Percentiles rank a stretch among this genome's conserved stretches.
Conservation (phyloP, 2,113 vertebrate genomes). For the Microtus montanus region DNA sequence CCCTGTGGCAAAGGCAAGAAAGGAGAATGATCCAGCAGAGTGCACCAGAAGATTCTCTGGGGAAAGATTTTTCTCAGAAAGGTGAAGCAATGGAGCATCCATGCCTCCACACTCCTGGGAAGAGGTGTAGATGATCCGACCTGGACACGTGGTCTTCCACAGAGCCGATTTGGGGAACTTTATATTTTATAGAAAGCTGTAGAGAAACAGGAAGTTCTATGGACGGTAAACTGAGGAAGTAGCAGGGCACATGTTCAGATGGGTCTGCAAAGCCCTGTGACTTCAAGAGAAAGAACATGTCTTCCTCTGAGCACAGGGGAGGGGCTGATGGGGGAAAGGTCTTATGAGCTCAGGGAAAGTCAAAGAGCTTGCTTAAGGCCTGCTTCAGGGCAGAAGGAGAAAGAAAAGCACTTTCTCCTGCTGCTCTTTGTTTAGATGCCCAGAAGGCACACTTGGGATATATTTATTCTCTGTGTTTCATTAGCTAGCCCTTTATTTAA, state of each 20-base stretch:
- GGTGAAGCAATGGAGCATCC: neutral
- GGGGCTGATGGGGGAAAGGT: neutral
- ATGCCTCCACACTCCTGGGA: neutral
- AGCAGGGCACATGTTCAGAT: neutral
- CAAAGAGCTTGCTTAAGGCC: neutral
- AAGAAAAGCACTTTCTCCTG: neutral
- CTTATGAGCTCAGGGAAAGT: neutral
- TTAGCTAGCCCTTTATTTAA: conserved; percentile 12
- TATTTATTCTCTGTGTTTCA: neutral
- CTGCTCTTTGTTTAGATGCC: neutral
- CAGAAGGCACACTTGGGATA: neutral
- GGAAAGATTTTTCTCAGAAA: neutral
- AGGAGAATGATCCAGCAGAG: neutral
- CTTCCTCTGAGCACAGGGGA: neutral
- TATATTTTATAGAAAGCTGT: neutral
- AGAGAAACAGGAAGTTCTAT: neutral
- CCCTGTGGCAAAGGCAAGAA: neutral
- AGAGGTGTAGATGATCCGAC: neutral
- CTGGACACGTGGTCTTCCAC: neutral
- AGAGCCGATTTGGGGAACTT: too few relatives aligned
- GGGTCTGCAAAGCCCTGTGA: neutral
- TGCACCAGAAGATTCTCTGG: neutral
- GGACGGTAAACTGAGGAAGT: neutral
- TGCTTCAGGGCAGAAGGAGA: neutral
- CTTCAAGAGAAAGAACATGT: neutral